Evolutionary conservation across 2,888 invertebrate species (phyloP), one percentile per base, ranked within the genome.

Genomic region (Aricia artaxerxes): DNA sequence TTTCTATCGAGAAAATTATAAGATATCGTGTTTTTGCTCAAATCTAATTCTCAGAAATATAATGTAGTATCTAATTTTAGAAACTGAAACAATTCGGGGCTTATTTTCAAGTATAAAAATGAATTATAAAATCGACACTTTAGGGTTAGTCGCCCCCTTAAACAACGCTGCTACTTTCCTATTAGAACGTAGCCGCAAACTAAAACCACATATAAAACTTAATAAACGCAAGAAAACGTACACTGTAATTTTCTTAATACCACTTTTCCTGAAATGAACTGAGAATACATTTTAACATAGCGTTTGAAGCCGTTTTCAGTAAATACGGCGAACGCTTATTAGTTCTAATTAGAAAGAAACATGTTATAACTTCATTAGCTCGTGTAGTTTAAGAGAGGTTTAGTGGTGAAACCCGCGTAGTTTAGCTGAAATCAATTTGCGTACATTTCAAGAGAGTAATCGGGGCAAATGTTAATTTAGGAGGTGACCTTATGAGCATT

Each of bases 131-230:
- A 24, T 24, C 24, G 24, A 24, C 24, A 24, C 24, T 24, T 24
- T 24, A 24, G 24, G 24, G 24, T 24, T 24, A 24, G 24, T 24
- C 24, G 24, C 24, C 24, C 24, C 24, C 24, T 24, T 24, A 57
- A 57, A 53, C 31, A 31, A 57, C 35, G 57, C 4, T 35, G 35
- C 4, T 49, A 57, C 57, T 53, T 53, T 57, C 57, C 53, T 76
- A 57, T 76, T 76, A 76, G 57, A 69, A 69, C 35, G 35, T 35
- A 16, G 13, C 69, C 69, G 69, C 69, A 35, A 69, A 35, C 69
- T 35, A 35, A 38, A 31, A 64, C 64, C 64, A 0, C 24, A 64
- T 64, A 64, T 64, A 64, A 64, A 69, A 69, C 35, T 69, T 69
- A 69, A 69, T 69, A 69, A 69, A 38, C 13, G 35, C 16, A 69